Base-by-base conservation (phyloP, 1,140 invertebrate species). In the Drosophila novamexicana region DNA sequence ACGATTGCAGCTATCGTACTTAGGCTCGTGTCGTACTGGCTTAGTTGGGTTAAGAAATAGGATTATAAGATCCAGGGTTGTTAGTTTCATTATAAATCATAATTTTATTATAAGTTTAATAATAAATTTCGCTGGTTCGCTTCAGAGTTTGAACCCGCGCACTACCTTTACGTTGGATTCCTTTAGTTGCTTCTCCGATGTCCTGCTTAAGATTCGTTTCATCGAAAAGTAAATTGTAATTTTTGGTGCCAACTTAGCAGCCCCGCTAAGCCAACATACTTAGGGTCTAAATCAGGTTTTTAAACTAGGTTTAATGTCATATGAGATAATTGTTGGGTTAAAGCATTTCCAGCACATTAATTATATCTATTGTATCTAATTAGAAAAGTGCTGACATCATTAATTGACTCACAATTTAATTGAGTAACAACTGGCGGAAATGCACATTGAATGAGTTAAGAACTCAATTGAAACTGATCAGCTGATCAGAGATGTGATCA, bases 351-450 rank as follows among this genome's bases (percentile, higher is more conserved):
- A 34, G 14, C 32, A 37, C 12, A 9, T 53, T 16, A 37, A 6
- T 29, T 45, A 34, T 7, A 47, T 14, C 14, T 39, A 22, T 47
- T 47, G n/a, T 59, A 10, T 40, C 9, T 18, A 32, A 42, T 58
- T 34, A 34, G 0, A 14, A 36, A 8, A 39, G 7, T 42, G 47
- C 39, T 69, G 66, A 45, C 56, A 50, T 69, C 66, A 69, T 40
- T 9, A 44, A 61, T 68, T 68, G 47, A 61, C 29, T 68, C 66
- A 68, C 56, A 7, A 12, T 53, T 61, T 29, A 53, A 68, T 53
- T 53, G 32, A 39, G 9, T 14, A 37, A 12, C 14, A 36, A 42
- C 36, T 39, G 6, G 14, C 53, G 36, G 44, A 67, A 67, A 61
- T 61, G 12, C 56, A 14, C 37, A 12, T 16, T 59, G 16, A 42